Conservation (phyloP, 2,888 invertebrate species). For the Hypena proboscidalis region DNA sequence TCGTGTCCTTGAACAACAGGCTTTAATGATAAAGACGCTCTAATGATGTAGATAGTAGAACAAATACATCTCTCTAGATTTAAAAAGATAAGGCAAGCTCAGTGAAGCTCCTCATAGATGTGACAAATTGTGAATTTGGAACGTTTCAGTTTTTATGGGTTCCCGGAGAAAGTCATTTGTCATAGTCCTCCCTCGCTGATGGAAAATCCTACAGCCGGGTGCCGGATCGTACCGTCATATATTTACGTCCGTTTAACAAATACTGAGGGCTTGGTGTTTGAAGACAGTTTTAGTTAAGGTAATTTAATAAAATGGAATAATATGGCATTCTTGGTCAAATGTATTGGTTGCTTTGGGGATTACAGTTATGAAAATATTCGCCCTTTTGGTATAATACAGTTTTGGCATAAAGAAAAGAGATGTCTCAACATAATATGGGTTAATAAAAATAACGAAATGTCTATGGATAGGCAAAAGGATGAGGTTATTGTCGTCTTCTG, state of each 20-base stretch:
- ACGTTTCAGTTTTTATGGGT: conserved; percentile 48
- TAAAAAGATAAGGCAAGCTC: conserved; percentile 14
- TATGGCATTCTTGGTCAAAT: conserved; percentile 16
- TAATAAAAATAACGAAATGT: too few relatives aligned
- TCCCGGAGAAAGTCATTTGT: conserved; percentile 54
- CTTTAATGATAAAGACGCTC: too few relatives aligned
- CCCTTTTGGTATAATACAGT: conserved; percentile 6
- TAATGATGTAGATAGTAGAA: conserved; percentile 7
- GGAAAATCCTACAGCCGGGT: conserved; percentile 25
- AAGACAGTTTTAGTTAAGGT: conserved; percentile 25
- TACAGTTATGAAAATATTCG: conserved; percentile 27
- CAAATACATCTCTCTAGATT: conserved; percentile 11
- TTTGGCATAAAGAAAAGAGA: conserved; percentile 16
- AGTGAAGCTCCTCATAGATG: conserved; percentile 12
- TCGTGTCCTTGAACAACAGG: too few relatives aligned
- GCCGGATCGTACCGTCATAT: conserved; percentile 35
- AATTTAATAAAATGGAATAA: conserved; percentile 29
- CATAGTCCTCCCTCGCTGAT: conserved; percentile 47
- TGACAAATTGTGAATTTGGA: conserved; percentile 50
- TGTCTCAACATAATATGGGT: too few relatives aligned
- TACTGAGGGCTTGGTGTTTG: conserved; percentile 18
- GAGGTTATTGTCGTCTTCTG: too few relatives aligned
- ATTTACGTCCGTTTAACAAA: conserved; percentile 29
- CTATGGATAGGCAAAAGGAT: too few relatives aligned
- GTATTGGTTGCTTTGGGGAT: conserved; percentile 26